A percentile compares a stretch with the other conserved stretches of the same genome.
Conservation (phyloP, 2,797 vertebrate species). For the Oreochromis mossambicus region DNA sequence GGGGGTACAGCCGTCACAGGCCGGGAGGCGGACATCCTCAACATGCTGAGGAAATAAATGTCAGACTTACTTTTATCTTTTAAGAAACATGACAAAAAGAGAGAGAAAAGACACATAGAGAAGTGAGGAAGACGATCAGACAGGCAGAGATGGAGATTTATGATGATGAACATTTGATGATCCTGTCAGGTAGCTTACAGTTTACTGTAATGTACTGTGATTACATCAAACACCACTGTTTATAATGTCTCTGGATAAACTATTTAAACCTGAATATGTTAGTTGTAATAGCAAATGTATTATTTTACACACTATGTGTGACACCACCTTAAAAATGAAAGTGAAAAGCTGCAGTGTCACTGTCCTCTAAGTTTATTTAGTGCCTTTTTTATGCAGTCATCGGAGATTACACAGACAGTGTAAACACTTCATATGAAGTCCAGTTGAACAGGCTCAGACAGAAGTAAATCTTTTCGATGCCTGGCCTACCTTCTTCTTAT, state of each 20-base stretch:
- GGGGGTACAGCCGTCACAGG: background rate
- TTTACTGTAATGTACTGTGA: background rate
- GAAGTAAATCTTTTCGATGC: background rate
- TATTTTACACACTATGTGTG: background rate
- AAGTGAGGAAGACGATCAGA: background rate
- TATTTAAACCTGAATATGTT: background rate
- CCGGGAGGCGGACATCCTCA: background rate
- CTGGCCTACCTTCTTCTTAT: background rate
- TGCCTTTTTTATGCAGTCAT: background rate
- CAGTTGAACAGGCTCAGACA: background rate
- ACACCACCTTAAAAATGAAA: background rate
- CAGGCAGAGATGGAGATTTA: background rate
- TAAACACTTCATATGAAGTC: background rate
- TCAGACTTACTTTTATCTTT: background rate
- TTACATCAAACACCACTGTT: background rate
- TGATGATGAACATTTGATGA: background rate
- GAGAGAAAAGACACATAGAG: background rate
- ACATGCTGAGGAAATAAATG: background rate
- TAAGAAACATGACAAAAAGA: background rate
- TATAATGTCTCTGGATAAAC: background rate
- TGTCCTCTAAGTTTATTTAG: background rate
- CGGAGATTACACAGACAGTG: background rate
- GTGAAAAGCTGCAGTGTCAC: background rate
- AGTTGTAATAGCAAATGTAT: background rate
- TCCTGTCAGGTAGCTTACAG: background rate